Conservation (phyloP, 2,113 vertebrate species). For the Heterotis niloticus region DNA sequence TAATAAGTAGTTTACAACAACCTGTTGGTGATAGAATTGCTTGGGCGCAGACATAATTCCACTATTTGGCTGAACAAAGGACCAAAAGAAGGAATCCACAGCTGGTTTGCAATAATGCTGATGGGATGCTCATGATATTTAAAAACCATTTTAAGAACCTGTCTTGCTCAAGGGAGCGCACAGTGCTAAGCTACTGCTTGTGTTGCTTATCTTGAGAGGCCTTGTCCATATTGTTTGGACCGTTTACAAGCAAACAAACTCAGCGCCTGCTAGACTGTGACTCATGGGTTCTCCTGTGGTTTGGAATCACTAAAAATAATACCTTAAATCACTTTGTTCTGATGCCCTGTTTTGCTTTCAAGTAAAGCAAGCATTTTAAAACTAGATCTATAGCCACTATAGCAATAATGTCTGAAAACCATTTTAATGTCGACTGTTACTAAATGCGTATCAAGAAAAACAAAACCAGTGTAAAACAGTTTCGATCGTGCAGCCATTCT, state of each 20-base stretch:
- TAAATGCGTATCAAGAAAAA: neutral
- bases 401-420: slow-evolving; percentile 5
- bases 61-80: neutral
- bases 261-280: neutral
- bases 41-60: neutral
- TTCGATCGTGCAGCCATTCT: neutral
- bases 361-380: neutral
- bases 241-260: neutral
- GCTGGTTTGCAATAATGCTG: slow-evolving; percentile 4
- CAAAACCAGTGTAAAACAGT: neutral
- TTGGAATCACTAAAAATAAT: neutral
- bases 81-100: neutral
- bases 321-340: neutral
- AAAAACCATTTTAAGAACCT: neutral
- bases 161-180: neutral
- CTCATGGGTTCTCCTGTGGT: neutral
- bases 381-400: neutral
- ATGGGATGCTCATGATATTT: neutral
- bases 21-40: neutral
- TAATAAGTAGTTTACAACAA: neutral
- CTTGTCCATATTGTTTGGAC: neutral
- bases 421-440: slow-evolving; percentile 9
- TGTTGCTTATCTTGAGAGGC: neutral
- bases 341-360: neutral
- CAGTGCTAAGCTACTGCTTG: neutral